phyloP scores from a whole-genome alignment of 30 jellyfish, hydroid and myxozoan genomes.

The Aurelia aurita complex sp. Pacific region DNA sequence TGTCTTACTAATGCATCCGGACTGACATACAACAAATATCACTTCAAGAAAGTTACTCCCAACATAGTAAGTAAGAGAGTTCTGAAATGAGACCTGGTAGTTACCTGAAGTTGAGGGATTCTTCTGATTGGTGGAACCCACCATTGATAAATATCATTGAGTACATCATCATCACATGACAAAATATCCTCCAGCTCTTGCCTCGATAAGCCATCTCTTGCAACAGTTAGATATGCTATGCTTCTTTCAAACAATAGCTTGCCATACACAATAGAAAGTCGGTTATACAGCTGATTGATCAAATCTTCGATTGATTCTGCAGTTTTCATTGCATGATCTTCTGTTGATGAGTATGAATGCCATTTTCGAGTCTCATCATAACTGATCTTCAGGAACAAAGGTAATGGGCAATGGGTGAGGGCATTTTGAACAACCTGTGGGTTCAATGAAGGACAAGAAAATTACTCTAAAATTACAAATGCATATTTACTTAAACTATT shows the following conservation, averaged over 20 bases:
- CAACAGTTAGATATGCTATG: conserved; percentile 30
- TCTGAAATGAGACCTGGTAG: background rate
- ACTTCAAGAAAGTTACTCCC: too few relatives aligned
- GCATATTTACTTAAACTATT: too few relatives aligned
- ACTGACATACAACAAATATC: too few relatives aligned
- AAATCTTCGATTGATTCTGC: conserved; percentile 25
- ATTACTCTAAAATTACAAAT: too few relatives aligned
- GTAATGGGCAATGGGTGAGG: conserved; percentile 30
- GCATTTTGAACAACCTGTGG: background rate
- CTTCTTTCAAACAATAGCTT: conserved; percentile 35
- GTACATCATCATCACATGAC: conserved; percentile 48
- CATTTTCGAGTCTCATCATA: conserved; percentile 31
- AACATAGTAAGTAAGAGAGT: too few relatives aligned
- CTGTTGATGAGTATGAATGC: conserved; percentile 25
- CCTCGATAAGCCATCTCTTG: conserved; percentile 41
- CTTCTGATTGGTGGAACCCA: conserved; percentile 53
- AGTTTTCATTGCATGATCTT: conserved; percentile 13
- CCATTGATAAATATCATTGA: conserved; percentile 50
- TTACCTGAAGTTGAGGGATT: conserved; percentile 47
- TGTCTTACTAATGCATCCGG: too few relatives aligned
- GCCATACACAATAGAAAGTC: conserved; percentile 31
- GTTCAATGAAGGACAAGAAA: too few relatives aligned
- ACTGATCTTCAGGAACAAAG: conserved; percentile 33
- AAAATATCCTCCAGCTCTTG: conserved; percentile 43
- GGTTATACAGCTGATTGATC: conserved; percentile 1